Conservation (phyloP, 2,888 invertebrate genomes). For the Drosophila setosimentum region DNA sequence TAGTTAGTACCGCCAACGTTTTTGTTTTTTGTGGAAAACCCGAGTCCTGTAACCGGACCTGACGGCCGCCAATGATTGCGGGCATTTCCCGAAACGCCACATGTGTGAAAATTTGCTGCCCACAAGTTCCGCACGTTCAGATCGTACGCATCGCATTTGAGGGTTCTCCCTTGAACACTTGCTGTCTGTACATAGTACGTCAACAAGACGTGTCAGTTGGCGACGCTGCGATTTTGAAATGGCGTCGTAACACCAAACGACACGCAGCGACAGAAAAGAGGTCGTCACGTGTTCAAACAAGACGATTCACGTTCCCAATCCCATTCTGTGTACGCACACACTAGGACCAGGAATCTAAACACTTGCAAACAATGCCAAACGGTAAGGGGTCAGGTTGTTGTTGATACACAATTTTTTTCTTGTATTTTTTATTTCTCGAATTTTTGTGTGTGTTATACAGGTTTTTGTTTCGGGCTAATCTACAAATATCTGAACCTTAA, state of each 20-base stretch:
- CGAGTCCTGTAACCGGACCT: conserved; percentile 67
- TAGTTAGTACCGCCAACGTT: conserved; percentile 50
- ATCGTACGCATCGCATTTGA: conserved; percentile 20
- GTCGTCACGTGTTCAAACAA: conserved; percentile 77
- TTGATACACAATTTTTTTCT: conserved; percentile 51
- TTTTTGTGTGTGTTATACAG: conserved; percentile 35
- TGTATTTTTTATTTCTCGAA: conserved; percentile 29
- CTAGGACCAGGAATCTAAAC: conserved; percentile 52
- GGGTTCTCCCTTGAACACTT: conserved; percentile 40
- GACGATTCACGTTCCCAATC: conserved; percentile 47
- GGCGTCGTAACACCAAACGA: conserved; percentile 48
- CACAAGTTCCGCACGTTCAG: conserved; percentile 60
- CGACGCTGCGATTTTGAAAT: conserved; percentile 51
- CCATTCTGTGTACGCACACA: conserved; percentile 50
- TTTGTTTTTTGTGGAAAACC: conserved; percentile 36
- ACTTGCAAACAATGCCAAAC: conserved; percentile 58
- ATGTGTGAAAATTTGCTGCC: conserved; percentile 68
- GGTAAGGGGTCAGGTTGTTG: conserved; percentile 72
- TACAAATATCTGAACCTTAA: conserved; percentile 63
- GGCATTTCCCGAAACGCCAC: conserved; percentile 59
- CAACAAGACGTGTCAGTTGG: conserved; percentile 60
- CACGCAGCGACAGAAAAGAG: conserved; percentile 71
- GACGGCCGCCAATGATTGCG: conserved; percentile 34
- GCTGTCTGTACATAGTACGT: conserved; percentile 36
- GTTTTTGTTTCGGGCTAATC: conserved; percentile 65